These are phyloP conservation scores for Dilophus febrilis DNA, from an alignment of 2,888 invertebrate genomes.

Conservation along the genomic window DNA sequence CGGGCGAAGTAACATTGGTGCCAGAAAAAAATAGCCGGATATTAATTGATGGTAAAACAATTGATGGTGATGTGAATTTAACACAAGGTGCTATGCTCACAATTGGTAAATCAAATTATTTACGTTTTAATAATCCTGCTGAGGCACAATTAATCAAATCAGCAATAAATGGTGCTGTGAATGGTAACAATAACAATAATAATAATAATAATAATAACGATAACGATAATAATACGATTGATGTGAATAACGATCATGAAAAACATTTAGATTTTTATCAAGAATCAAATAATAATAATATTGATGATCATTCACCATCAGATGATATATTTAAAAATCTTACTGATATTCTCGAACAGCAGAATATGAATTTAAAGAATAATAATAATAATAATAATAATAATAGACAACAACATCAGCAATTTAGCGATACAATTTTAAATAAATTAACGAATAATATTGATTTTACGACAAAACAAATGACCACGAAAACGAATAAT, in stretches of 20 bases:
- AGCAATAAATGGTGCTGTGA: constrained; percentile 45
- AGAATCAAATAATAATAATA: constrained; percentile 13
- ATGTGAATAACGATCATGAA: constrained; percentile 50
- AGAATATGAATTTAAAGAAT: constrained; percentile 28
- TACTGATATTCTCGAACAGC: constrained; percentile 29
- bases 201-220: no score
- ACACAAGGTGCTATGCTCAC: constrained; percentile 85
- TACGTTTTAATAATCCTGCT: constrained; percentile 84
- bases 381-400: constrained; percentile 33
- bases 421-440: constrained; percentile 38
- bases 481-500: background rate
- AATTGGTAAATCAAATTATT: constrained; percentile 77
- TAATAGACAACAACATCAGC: constrained; percentile 15
- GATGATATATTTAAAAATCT: constrained; percentile 21
- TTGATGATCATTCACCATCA: constrained; percentile 9
- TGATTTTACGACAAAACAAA: constrained; percentile 53
- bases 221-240: no score
- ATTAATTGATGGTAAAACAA: constrained; percentile 54
- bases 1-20: constrained; percentile 65
- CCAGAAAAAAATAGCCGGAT: constrained; percentile 52
- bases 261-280: constrained; percentile 50
- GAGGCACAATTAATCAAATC: constrained; percentile 78
- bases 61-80: constrained; percentile 55
- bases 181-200: no score
- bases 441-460: constrained; percentile 68